Percentiles rank a stretch among this genome's conserved stretches.
phyloP scores from a whole-genome alignment of 35 echinoderm and acorn worm genomes.

The Holothuria glaberrima region DNA sequence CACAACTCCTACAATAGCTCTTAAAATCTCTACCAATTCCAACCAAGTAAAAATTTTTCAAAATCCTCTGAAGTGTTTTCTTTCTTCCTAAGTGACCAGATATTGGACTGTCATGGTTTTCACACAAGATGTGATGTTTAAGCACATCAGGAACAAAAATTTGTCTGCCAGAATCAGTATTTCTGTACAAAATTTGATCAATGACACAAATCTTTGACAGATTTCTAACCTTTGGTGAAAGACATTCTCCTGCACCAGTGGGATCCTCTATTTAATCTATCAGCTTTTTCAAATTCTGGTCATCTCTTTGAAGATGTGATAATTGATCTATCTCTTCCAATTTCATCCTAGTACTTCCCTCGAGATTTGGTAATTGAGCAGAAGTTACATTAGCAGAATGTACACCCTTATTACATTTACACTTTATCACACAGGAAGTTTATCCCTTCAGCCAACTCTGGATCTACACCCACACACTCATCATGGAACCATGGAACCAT shows the following conservation, averaged over 20 bases:
- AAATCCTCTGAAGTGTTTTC: neutral
- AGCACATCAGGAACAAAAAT: conserved; percentile 26
- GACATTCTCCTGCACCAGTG: neutral
- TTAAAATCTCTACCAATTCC: neutral
- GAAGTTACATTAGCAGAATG: too few species aligned
- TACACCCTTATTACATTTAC: neutral
- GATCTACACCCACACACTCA: conserved; percentile 35
- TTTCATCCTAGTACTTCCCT: neutral
- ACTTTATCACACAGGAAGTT: neutral
- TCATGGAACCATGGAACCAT: conserved; percentile 45
- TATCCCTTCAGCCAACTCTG: neutral
- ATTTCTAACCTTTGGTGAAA: neutral
- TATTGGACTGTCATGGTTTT: conserved; percentile 3
- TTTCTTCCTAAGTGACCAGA: conserved; percentile 9
- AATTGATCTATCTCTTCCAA: conserved; percentile 9
- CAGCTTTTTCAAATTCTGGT: neutral
- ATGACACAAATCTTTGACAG: neutral
- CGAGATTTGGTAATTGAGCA: neutral
- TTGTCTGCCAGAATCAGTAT: conserved; percentile 2
- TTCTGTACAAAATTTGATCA: conserved; percentile 19
- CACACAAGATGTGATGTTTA: conserved; percentile 16
- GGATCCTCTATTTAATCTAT: neutral
- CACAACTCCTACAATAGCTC: neutral
- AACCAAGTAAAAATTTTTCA: neutral
- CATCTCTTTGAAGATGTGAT: neutral